A percentile compares a stretch with the other conserved stretches of the same genome.
phyloP scores from a whole-genome alignment of 2,797 vertebrate genomes.

The Pseudochirops corinnae region DNA sequence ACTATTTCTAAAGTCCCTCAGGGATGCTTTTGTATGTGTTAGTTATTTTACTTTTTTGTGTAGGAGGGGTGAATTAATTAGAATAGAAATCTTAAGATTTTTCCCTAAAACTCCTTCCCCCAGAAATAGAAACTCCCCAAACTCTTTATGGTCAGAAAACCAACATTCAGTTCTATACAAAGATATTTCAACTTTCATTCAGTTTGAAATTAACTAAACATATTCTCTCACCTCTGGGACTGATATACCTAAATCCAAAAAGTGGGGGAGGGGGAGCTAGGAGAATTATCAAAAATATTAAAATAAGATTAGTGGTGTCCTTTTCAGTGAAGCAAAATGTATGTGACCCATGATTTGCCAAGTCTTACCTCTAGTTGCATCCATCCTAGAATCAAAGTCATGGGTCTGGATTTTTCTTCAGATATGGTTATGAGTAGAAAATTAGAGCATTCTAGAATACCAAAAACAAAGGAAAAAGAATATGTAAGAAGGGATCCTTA shows the following conservation, averaged over 20 bases:
- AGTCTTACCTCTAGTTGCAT: neutral
- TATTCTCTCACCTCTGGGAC: neutral
- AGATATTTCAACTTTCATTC: neutral
- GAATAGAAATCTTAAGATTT: neutral
- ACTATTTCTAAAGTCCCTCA: neutral
- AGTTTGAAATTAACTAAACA: neutral
- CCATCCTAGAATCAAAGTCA: neutral
- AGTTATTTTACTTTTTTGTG: constrained; percentile 4
- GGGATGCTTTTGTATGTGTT: neutral
- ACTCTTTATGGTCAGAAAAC: neutral
- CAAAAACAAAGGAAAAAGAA: neutral
- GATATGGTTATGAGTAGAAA: neutral
- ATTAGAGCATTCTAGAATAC: neutral
- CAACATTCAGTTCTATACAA: neutral
- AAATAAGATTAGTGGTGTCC: neutral
- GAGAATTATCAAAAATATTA: neutral
- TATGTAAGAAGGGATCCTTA: neutral
- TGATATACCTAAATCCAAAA: neutral
- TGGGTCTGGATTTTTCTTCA: neutral
- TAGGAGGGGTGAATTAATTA: neutral
- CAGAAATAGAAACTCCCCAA: neutral
- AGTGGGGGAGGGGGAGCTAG: neutral
- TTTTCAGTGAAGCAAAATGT: neutral
- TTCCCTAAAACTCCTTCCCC: neutral
- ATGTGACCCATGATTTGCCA: too few relatives aligned